phyloP scores from a whole-genome alignment of 2,888 invertebrate genomes.

The Galerucella nymphaeae region DNA sequence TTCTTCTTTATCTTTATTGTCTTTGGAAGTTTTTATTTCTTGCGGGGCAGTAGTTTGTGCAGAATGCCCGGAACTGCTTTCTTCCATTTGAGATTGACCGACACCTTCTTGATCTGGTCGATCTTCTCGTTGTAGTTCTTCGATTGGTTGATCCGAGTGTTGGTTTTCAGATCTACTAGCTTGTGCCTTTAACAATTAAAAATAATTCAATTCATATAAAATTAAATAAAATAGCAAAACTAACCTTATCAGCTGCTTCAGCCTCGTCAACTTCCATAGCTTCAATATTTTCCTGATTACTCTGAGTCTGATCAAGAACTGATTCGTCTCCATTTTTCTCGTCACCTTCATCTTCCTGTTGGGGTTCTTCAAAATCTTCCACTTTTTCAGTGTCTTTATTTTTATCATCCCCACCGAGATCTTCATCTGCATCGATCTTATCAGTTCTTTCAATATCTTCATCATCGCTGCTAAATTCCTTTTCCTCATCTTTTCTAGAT shows the following conservation, averaged over 20 bases:
- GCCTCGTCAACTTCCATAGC: constrained; percentile 64
- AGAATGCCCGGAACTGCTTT: constrained; percentile 77
- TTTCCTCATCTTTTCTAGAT: constrained; percentile 55
- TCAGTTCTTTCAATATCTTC: constrained; percentile 60
- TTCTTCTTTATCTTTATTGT: constrained; percentile 58
- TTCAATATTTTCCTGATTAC: constrained; percentile 62
- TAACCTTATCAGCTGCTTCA: constrained; percentile 66
- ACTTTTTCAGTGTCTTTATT: constrained; percentile 51
- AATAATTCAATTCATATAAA: not conserved
- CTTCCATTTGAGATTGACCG: constrained; percentile 81
- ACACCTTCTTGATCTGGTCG: constrained; percentile 74
- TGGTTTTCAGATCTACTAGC: constrained; percentile 56
- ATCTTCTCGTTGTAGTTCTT: constrained; percentile 69
- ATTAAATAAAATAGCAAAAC: not conserved
- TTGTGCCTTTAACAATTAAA: constrained; percentile 64
- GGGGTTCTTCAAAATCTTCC: constrained; percentile 53
- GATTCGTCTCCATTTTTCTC: constrained; percentile 60
- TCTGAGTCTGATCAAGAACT: constrained; percentile 59
- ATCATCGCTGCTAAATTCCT: constrained; percentile 60
- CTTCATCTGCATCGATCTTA: constrained; percentile 63
- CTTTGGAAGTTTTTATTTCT: constrained; percentile 56
- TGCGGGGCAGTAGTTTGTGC: constrained; percentile 59
- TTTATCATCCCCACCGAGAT: constrained; percentile 52
- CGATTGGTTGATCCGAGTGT: constrained; percentile 62
- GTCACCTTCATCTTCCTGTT: constrained; percentile 61